Evolutionary conservation across 1,140 invertebrate species (phyloP).

Genomic region (Antheraea mylitta): DNA sequence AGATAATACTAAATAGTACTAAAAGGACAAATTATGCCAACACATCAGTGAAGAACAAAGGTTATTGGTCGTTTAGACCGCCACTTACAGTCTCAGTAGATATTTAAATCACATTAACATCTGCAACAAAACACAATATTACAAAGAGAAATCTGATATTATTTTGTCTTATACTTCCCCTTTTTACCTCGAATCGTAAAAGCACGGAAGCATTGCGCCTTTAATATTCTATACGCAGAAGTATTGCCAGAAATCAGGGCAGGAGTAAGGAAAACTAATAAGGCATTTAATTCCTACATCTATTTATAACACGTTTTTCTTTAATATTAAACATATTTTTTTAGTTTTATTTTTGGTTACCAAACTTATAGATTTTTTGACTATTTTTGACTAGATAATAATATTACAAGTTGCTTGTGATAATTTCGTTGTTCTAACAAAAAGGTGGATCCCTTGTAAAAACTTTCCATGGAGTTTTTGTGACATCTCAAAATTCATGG

Average conservation of each 20-base stretch:
- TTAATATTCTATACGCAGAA: constrained; percentile 15
- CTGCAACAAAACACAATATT: background rate
- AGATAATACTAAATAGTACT: background rate
- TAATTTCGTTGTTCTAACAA: too few relatives aligned
- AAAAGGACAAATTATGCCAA: background rate
- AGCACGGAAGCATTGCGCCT: constrained; percentile 8
- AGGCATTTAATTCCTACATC: background rate
- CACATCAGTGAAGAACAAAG: background rate
- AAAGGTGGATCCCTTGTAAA: too few relatives aligned
- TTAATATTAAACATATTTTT: too few relatives aligned
- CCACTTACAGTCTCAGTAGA: background rate
- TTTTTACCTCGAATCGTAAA: constrained; percentile 8
- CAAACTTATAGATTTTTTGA: too few relatives aligned
- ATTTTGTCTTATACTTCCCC: constrained; percentile 8
- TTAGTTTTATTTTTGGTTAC: too few relatives aligned
- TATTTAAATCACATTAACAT: background rate
- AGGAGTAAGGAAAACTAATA: background rate
- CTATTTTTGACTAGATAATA: too few relatives aligned
- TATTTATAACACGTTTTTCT: background rate
- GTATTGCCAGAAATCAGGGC: background rate
- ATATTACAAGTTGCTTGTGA: too few relatives aligned
- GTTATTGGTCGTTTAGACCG: background rate
- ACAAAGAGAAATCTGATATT: background rate
- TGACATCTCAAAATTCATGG: too few relatives aligned
- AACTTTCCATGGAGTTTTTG: too few relatives aligned